Evolutionary conservation across 2,797 vertebrate genomes (phyloP).

Genomic region (Oophaga sylvatica): DNA sequence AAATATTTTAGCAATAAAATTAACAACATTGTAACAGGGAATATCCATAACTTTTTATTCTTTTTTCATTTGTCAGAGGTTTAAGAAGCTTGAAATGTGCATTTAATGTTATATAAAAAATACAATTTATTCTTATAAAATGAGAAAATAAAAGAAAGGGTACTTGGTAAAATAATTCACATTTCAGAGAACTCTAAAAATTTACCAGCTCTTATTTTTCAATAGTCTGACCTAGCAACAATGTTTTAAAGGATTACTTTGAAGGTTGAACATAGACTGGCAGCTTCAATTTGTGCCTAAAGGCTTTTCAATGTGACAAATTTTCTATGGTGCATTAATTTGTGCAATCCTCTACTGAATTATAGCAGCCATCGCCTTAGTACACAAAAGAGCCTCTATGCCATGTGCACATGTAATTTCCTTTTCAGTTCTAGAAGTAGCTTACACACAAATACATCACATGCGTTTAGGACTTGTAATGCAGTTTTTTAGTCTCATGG

Average conservation of each 20-base stretch:
- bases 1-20: background rate
- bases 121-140: background rate
- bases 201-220: slow-evolving; percentile 52
- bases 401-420: slow-evolving; percentile 49
- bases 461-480: slow-evolving; percentile 52
- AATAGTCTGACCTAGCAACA: slow-evolving; percentile 56
- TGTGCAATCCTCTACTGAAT: slow-evolving; percentile 57
- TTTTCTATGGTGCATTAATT: slow-evolving; percentile 60
- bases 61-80: background rate
- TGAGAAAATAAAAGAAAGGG: slow-evolving; percentile 19
- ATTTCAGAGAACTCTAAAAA: slow-evolving; percentile 31
- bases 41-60: background rate
- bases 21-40: background rate
- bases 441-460: slow-evolving; percentile 58
- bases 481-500: slow-evolving; percentile 27
- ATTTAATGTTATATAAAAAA: background rate
- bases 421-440: slow-evolving; percentile 44
- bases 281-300: slow-evolving; percentile 54
- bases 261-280: slow-evolving; percentile 58
- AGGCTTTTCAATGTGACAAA: slow-evolving; percentile 60
- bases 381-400: slow-evolving; percentile 43
- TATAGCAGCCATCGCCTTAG: slow-evolving; percentile 48
- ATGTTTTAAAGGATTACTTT: slow-evolving; percentile 59
- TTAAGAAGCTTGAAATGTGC: too few relatives aligned
- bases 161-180: slow-evolving; percentile 34